These are phyloP conservation scores for Emmelina monodactyla DNA, from an alignment of 2,888 invertebrate species.

Conservation along the genomic window DNA sequence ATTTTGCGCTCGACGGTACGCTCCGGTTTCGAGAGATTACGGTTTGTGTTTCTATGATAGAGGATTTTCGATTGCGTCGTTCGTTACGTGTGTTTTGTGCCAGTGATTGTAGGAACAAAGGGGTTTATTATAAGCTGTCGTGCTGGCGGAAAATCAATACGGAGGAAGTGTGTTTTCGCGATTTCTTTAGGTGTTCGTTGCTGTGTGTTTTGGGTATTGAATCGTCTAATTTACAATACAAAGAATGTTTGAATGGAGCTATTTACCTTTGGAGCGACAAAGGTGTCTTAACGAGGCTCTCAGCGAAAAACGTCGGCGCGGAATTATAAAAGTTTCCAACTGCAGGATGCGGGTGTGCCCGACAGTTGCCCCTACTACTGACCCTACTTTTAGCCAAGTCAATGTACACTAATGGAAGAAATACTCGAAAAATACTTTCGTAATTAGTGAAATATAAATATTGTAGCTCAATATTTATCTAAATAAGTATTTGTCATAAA, in stretches of 20 bases:
- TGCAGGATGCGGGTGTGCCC: not conserved
- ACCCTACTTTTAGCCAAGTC: too few relatives aligned
- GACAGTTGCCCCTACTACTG: not conserved
- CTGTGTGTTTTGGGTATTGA: too few relatives aligned
- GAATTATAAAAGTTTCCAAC: slow-evolving; percentile 29
- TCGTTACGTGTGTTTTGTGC: slow-evolving; percentile 12
- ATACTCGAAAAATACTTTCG: too few relatives aligned
- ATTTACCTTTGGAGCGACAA: slow-evolving; percentile 39
- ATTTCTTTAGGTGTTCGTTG: too few relatives aligned
- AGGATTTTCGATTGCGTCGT: slow-evolving; percentile 18
- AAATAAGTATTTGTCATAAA: too few relatives aligned
- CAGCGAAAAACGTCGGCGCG: slow-evolving; percentile 20
- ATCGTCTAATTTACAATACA: slow-evolving; percentile 37
- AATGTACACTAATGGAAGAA: too few relatives aligned
- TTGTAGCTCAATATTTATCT: too few relatives aligned
- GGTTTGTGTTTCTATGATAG: slow-evolving; percentile 19
- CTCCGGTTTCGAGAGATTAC: slow-evolving; percentile 22
- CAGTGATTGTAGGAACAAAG: slow-evolving; percentile 5
- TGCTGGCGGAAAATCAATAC: too few relatives aligned
- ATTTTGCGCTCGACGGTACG: slow-evolving; percentile 20
- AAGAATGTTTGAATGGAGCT: slow-evolving; percentile 36
- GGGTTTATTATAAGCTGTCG: slow-evolving; percentile 2
- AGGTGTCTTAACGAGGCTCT: slow-evolving; percentile 40
- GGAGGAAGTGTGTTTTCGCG: too few relatives aligned
- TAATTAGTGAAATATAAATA: too few relatives aligned